A percentile compares a stretch with the other conserved stretches of the same genome.
phyloP scores from a whole-genome alignment of 2,797 vertebrate genomes.

The Lophius americanus region DNA sequence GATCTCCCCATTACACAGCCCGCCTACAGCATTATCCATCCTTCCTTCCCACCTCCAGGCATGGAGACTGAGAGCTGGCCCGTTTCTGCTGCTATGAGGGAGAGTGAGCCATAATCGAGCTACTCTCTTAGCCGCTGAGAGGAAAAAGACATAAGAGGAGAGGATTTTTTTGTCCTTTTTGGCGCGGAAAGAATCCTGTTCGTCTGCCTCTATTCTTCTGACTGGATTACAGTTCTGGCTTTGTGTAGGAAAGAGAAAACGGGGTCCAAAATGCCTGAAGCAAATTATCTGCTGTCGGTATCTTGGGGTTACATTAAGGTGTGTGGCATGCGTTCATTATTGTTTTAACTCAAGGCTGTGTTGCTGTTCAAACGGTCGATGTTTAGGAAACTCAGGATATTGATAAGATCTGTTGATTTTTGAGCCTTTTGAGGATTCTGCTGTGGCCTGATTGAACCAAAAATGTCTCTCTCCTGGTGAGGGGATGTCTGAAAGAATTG shows the following conservation, averaged over 20 bases:
- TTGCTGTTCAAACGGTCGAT: neutral
- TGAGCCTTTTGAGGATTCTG: neutral
- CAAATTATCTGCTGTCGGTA: slow-evolving; percentile 97
- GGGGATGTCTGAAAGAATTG: slow-evolving; percentile 48
- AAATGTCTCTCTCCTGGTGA: slow-evolving; percentile 26
- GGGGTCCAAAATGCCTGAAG: slow-evolving; percentile 98
- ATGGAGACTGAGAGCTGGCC: slow-evolving; percentile 77
- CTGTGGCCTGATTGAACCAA: slow-evolving; percentile 12
- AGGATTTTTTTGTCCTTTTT: slow-evolving; percentile 48
- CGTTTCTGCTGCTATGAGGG: slow-evolving; percentile 62
- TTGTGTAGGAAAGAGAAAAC: slow-evolving; percentile 79
- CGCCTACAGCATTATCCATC: slow-evolving; percentile 10
- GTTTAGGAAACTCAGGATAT: neutral
- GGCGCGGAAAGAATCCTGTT: slow-evolving; percentile 68
- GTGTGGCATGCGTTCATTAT: slow-evolving; percentile 75
- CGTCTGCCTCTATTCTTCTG: slow-evolving; percentile 64
- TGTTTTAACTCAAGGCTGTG: slow-evolving; percentile 6
- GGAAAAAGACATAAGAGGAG: slow-evolving; percentile 57
- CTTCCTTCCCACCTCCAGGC: slow-evolving; percentile 24
- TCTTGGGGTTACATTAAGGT: slow-evolving; percentile 99
- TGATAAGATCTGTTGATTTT: neutral
- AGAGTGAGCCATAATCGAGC: slow-evolving; percentile 52
- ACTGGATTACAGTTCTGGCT: slow-evolving; percentile 81
- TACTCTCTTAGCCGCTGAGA: slow-evolving; percentile 66
- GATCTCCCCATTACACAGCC: slow-evolving; percentile 44